These are phyloP conservation scores for Zaprionus lachaisei DNA, from an alignment of 1,140 invertebrate genomes.

Conservation along the genomic window DNA sequence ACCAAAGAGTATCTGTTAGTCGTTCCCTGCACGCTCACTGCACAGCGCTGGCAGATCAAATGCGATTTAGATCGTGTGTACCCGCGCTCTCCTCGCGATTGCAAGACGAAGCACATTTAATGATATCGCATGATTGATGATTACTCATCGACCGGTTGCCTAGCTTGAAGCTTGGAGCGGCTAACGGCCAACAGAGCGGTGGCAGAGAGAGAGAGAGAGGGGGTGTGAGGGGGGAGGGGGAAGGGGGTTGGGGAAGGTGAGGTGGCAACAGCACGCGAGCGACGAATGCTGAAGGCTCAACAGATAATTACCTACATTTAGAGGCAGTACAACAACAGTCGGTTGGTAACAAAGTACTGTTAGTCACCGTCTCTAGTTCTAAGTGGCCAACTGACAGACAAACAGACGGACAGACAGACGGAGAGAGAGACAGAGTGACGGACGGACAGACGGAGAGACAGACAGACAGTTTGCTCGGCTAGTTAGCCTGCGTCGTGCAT, in stretches of 20 bases:
- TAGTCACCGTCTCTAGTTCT: conserved; percentile 43
- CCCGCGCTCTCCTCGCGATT: conserved; percentile 51
- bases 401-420: background rate
- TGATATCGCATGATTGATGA: conserved; percentile 78
- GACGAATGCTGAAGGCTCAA: conserved; percentile 59
- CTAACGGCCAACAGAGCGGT: conserved; percentile 8
- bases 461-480: conserved; percentile 12
- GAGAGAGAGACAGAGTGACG: background rate
- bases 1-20: conserved; percentile 2
- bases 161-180: conserved; percentile 27
- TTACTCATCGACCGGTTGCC: conserved; percentile 77
- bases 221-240: background rate
- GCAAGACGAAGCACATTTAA: conserved; percentile 68
- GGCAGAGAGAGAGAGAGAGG: no score
- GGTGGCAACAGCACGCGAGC: conserved; percentile 44
- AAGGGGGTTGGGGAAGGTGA: background rate
- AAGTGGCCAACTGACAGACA: conserved; percentile 29
- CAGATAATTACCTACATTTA: conserved; percentile 57
- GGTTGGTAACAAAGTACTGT: conserved; percentile 38
- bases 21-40: background rate
- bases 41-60: conserved; percentile 27
- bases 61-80: conserved; percentile 58
- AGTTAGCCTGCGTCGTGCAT: conserved; percentile 20
- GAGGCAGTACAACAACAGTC: conserved; percentile 34
- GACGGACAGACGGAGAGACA: background rate